Evolutionary conservation across 2,113 vertebrate species (phyloP).

Genomic region (Bostrychus sinensis): DNA sequence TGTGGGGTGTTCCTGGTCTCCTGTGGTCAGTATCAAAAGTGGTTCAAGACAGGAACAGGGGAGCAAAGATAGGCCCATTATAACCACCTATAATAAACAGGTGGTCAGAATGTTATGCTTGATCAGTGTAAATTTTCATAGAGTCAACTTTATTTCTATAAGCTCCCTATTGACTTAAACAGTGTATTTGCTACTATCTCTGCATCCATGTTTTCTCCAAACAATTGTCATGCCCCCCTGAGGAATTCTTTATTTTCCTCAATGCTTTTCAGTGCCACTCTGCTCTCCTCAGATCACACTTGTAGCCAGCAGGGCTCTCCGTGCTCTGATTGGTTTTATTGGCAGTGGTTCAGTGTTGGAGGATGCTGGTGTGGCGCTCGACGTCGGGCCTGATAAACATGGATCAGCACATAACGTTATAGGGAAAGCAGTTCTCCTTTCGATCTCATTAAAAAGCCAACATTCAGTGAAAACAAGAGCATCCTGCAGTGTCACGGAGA

Average conservation of each 20-base stretch:
- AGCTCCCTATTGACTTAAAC: too few relatives aligned
- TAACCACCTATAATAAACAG: too few relatives aligned
- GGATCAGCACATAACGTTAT: conserved; percentile 58
- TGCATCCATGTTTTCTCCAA: too few relatives aligned
- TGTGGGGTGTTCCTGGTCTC: too few relatives aligned
- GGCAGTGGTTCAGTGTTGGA: conserved; percentile 59
- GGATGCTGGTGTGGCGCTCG: conserved; percentile 52
- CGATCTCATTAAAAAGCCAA: conserved; percentile 62
- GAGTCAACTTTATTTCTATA: too few relatives aligned
- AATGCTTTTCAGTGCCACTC: not conserved
- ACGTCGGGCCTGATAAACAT: conserved; percentile 69
- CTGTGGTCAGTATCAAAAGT: too few relatives aligned
- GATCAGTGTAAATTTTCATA: too few relatives aligned
- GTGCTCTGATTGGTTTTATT: conserved; percentile 72
- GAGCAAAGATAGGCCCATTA: too few relatives aligned
- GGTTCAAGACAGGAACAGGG: too few relatives aligned
- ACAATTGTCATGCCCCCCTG: conserved; percentile 17
- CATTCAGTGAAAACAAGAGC: conserved; percentile 33
- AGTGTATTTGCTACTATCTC: too few relatives aligned
- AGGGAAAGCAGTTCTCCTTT: conserved; percentile 54
- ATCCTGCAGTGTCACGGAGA: conserved; percentile 31
- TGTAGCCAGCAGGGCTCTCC: conserved; percentile 48
- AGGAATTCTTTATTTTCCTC: conserved; percentile 20
- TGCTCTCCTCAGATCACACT: conserved; percentile 26
- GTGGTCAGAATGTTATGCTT: too few relatives aligned